Percentiles rank a stretch among this genome's conserved stretches.
These are phyloP conservation scores for Lasioglossum morio DNA, from an alignment of 2,888 invertebrate species.

Conservation along the genomic window DNA sequence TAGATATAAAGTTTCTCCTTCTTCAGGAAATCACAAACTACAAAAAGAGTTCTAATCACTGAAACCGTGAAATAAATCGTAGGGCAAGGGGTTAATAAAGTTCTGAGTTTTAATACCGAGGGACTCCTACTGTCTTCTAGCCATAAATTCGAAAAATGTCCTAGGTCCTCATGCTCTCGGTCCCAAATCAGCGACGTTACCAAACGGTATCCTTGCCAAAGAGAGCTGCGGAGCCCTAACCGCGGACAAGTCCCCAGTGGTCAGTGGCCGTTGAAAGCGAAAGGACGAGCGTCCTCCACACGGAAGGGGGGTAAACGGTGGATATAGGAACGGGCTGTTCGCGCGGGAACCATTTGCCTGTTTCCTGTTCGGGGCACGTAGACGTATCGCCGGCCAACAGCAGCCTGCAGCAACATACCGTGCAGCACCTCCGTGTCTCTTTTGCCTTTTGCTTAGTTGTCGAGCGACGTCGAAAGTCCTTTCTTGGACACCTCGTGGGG, in stretches of 20 bases:
- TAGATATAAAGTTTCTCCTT: too few species aligned
- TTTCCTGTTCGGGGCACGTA: conserved; percentile 53
- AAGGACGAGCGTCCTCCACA: conserved; percentile 66
- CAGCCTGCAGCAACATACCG: neutral
- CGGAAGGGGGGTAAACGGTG: conserved; percentile 52
- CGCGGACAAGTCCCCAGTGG: conserved; percentile 49
- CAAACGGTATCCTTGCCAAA: neutral
- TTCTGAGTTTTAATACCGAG: too few species aligned
- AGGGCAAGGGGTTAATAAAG: too few species aligned
- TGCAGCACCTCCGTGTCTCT: conserved; percentile 7
- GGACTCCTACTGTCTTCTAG: too few species aligned
- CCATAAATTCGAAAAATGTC: too few species aligned
- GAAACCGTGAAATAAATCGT: too few species aligned
- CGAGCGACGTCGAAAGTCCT: conserved; percentile 38
- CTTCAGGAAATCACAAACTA: too few species aligned
- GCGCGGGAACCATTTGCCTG: conserved; percentile 55
- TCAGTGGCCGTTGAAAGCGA: conserved; percentile 75
- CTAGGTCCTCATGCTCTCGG: neutral
- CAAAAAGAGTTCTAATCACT: too few species aligned
- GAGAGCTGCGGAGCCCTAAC: neutral
- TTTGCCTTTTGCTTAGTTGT: neutral
- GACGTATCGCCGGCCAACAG: conserved; percentile 15
- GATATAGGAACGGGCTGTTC: conserved; percentile 52
- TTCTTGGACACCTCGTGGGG: conserved; percentile 31
- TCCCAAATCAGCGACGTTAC: too few species aligned